phyloP scores from a whole-genome alignment of 1,140 invertebrate genomes.

The Asobara japonica region DNA sequence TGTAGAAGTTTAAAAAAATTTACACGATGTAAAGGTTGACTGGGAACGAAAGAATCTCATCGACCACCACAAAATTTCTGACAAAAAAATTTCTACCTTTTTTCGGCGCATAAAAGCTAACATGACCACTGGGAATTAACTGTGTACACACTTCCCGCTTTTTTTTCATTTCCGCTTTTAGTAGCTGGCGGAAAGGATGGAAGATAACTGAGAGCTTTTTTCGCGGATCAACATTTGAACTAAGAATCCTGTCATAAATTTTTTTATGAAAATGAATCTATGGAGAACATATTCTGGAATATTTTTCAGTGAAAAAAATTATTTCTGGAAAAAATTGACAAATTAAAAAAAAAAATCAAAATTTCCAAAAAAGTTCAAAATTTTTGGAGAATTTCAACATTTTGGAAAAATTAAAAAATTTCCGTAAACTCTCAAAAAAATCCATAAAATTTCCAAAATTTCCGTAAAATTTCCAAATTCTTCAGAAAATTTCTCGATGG shows the following conservation, averaged over 20 bases:
- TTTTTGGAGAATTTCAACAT: no score
- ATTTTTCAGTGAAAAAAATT: not conserved
- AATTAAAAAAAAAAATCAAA: no score
- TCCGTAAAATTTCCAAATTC: no score
- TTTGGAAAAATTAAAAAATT: no score
- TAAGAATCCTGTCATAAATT: no score
- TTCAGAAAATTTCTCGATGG: no score
- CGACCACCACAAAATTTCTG: not conserved
- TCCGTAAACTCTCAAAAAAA: no score
- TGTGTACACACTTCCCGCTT: not conserved
- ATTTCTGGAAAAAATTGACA: not conserved
- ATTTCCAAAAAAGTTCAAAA: no score
- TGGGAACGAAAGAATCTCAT: not conserved
- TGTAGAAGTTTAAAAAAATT: not conserved
- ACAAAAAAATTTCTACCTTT: not conserved
- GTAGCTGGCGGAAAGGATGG: not conserved
- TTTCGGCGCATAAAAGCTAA: not conserved
- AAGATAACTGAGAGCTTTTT: not conserved
- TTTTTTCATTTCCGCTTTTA: not conserved
- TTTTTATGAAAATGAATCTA: no score
- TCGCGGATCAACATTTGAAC: not conserved
- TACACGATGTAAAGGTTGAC: not conserved
- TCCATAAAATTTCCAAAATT: no score
- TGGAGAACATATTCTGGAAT: not conserved
- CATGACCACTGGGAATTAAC: not conserved